These are phyloP conservation scores for Bombyx mori DNA, from an alignment of 1,140 invertebrate genomes.

Conservation along the genomic window ASM3026992v2 NC_085131.1:1363001-1363500, in stretches of 20 bases:
- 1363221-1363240: conserved; percentile 44
- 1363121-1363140: no score
- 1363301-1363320: conserved; percentile 30
- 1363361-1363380: conserved; percentile 31
- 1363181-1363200: conserved; percentile 6
- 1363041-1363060: conserved; percentile 28
- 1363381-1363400: conserved; percentile 53
- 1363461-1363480: conserved; percentile 13
- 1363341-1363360: conserved; percentile 26
- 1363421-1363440: conserved; percentile 32
- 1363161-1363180: no score
- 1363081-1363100: no score
- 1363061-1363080: conserved; percentile 31
- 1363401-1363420: conserved; percentile 62
- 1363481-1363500: conserved; percentile 13
- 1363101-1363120: no score
- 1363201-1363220: conserved; percentile 33
- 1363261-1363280: conserved; percentile 61
- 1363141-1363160: no score
- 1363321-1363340: conserved; percentile 13
- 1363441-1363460: conserved; percentile 6
- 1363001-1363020: conserved; percentile 51
- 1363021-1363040: conserved; percentile 27
- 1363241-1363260: conserved; percentile 66
- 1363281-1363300: conserved; percentile 58